phyloP scores from a whole-genome alignment of 2,888 invertebrate species.

The Drosophila mettleri region DNA sequence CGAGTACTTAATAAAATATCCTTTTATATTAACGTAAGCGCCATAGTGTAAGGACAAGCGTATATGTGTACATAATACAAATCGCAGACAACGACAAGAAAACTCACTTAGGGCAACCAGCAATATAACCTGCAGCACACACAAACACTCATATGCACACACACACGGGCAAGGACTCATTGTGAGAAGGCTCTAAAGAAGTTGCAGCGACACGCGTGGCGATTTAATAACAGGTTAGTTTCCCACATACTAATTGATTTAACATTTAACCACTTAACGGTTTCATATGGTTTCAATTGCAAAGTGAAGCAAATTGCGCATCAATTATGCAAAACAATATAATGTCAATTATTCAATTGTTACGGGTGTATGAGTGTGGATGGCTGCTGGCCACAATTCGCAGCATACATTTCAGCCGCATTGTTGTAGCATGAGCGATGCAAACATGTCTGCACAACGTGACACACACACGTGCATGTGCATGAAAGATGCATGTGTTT shows the following conservation, averaged over 20 bases:
- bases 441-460: slow-evolving; percentile 2
- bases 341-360: slow-evolving; percentile 45
- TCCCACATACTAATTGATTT: slow-evolving; percentile 36
- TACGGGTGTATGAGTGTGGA: slow-evolving; percentile 3
- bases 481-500: neutral
- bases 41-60: slow-evolving; percentile 24
- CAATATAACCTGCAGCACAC: slow-evolving; percentile 7
- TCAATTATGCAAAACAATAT: slow-evolving; percentile 75
- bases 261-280: slow-evolving; percentile 23
- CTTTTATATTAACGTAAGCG: slow-evolving; percentile 4
- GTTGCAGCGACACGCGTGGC: slow-evolving; percentile 33
- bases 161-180: slow-evolving; percentile 8
- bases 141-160: slow-evolving; percentile 4
- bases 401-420: slow-evolving; percentile 30
- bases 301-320: slow-evolving; percentile 42
- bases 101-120: slow-evolving; percentile 50
- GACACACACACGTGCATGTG: neutral
- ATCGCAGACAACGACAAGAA: slow-evolving; percentile 43
- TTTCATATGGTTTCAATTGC: neutral
- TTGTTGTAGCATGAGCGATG: slow-evolving; percentile 20
- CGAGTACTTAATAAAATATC: slow-evolving; percentile 16
- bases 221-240: slow-evolving; percentile 53
- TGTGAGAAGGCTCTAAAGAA: slow-evolving; percentile 19
- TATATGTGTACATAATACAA: slow-evolving; percentile 33
- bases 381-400: slow-evolving; percentile 20